phyloP scores from a whole-genome alignment of 2,888 invertebrate species.

The Andrena trimmerana region DNA sequence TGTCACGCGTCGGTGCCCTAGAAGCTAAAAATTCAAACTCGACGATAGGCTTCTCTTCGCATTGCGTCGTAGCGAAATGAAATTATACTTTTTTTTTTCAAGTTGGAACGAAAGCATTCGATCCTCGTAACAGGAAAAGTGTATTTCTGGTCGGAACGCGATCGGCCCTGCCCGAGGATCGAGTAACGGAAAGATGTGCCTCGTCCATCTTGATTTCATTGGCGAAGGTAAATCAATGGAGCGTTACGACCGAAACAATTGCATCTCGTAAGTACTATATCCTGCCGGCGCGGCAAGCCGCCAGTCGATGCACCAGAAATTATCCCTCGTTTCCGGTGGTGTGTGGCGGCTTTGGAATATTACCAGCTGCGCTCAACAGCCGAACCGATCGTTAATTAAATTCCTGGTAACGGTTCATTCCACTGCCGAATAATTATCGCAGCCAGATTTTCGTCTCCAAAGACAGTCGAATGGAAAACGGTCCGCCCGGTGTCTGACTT shows the following conservation, averaged over 20 bases:
- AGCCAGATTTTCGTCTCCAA: background rate
- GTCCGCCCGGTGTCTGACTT: too few relatives aligned
- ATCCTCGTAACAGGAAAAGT: background rate
- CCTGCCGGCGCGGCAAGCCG: conserved; percentile 42
- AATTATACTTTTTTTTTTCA: background rate
- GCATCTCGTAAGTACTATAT: conserved; percentile 53
- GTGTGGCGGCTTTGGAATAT: conserved; percentile 24
- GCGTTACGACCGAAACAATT: conserved; percentile 38
- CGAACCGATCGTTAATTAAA: conserved; percentile 49
- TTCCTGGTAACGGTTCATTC: conserved; percentile 41
- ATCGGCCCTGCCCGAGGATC: background rate
- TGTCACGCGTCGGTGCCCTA: background rate
- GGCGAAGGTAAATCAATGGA: conserved; percentile 31
- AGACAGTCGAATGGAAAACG: background rate
- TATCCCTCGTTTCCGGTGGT: conserved; percentile 58
- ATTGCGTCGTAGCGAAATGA: too few relatives aligned
- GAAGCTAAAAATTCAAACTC: conserved; percentile 15
- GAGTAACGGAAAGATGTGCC: background rate
- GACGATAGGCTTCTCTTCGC: background rate
- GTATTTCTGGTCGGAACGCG: background rate
- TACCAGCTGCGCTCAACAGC: conserved; percentile 33
- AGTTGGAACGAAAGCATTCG: background rate
- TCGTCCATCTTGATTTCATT: conserved; percentile 8
- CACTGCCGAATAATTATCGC: conserved; percentile 6
- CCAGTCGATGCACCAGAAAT: conserved; percentile 52